Evolutionary conservation across 1,140 invertebrate genomes (phyloP), one percentile per base, ranked within the genome.

Genomic region (Bombus consobrinus): DNA sequence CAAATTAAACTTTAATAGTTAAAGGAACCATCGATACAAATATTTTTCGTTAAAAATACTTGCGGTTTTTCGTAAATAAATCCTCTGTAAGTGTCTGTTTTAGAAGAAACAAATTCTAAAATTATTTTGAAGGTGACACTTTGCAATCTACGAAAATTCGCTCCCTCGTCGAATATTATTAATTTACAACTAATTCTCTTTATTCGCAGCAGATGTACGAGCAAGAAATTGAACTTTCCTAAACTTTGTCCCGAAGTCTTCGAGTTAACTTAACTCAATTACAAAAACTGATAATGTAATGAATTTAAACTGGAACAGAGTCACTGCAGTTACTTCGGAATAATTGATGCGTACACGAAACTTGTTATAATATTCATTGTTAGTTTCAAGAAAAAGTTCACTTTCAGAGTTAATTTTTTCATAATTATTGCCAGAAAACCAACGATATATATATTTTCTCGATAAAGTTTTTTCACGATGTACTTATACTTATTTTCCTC

Each of bases 341-440:
- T 15, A 68, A 79, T 79, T 66, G 22, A 75, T 41, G n/a, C 12
- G 5, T 71, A 28, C 22, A 75, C 34, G 73, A 37, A 77, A 47
- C 41, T 72, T 2, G 12, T 41, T 41, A 3, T 2, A 41, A 12
- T 39, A n/a, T 10, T 37, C 64, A 22, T 53, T 53, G 6, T 53
- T 53, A 53, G 6, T 53, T 53, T 53, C 47, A 8, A 53, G 47
- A 53, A 8, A 53, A 53, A 8, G 5, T 53, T 53, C 47, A 53
- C 47, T 22, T 53, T 22, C 47, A 53, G 5, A 53, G 6, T 53
- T 53, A 18, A 22, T 22, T 22, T 22, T 8, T 8, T 18, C 47
- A 8, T 22, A 53, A 53, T 53, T 53, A 53, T 8, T 8, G 6
- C 18, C 18, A 53, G 47, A 18, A 22, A 53, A 22, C 47, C 47